Evolutionary conservation across 2,888 invertebrate genomes (phyloP).

Genomic region (Lasioglossum malachurum): DNA sequence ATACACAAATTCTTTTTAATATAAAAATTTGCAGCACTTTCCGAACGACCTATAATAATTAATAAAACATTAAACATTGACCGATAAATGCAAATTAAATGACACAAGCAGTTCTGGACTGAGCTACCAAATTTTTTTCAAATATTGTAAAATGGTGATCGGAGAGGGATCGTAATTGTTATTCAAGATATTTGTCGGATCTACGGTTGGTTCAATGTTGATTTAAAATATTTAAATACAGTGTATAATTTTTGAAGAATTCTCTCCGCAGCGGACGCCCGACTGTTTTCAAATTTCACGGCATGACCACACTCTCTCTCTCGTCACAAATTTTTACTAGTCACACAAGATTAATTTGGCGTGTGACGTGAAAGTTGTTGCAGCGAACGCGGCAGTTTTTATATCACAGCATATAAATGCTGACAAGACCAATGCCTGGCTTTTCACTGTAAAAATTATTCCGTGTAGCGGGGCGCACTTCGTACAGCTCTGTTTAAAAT

Average conservation of each 20-base stretch:
- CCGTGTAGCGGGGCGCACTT: not conserved
- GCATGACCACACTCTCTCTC: not conserved
- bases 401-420: constrained; percentile 16
- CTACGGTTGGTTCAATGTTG: not conserved
- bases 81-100: too few relatives aligned
- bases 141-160: too few relatives aligned
- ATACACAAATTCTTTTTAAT: too few relatives aligned
- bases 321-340: constrained; percentile 9
- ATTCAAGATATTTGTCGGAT: not conserved
- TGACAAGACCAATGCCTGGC: constrained; percentile 1
- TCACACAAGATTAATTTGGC: constrained; percentile 22
- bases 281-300: constrained; percentile 4
- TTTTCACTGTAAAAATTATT: not conserved
- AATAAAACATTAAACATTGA: too few relatives aligned
- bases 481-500: not conserved
- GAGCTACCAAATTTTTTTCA: too few relatives aligned
- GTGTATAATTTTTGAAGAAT: not conserved
- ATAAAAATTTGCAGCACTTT: too few relatives aligned
- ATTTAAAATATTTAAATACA: not conserved
- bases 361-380: constrained; percentile 21
- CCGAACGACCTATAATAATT: too few relatives aligned
- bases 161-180: too few relatives aligned
- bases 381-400: constrained; percentile 17
- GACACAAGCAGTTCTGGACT: too few relatives aligned
- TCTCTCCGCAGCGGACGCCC: not conserved